Percentiles rank a stretch among this genome's conserved stretches.
These are phyloP conservation scores for Allygus modestus DNA, from an alignment of 2,888 invertebrate genomes.

Conservation along the genomic window DNA sequence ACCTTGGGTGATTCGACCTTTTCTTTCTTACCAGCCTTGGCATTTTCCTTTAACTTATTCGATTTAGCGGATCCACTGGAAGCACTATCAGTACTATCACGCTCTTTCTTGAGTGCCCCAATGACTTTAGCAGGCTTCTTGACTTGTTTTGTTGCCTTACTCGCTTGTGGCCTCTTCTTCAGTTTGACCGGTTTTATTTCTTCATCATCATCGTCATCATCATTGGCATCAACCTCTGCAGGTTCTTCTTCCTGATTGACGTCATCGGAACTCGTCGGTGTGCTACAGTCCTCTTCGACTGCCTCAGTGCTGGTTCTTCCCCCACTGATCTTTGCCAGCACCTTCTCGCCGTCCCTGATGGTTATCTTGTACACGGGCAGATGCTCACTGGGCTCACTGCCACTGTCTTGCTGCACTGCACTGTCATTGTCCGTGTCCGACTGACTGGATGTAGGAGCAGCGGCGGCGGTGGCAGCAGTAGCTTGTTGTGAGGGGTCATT, in stretches of 20 bases:
- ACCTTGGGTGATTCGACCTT: conserved; percentile 21
- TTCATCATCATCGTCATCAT: conserved; percentile 42
- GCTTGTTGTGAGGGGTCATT: conserved; percentile 71
- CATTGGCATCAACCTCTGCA: neutral
- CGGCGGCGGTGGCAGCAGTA: neutral
- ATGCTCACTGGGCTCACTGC: conserved; percentile 28
- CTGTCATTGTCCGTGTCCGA: conserved; percentile 39
- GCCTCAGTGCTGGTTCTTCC: conserved; percentile 64
- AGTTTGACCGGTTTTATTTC: conserved; percentile 58
- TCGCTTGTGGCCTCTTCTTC: conserved; percentile 50
- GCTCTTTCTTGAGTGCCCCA: conserved; percentile 19
- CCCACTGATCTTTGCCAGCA: conserved; percentile 78
- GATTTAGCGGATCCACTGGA: conserved; percentile 18
- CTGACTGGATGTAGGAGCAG: conserved; percentile 62
- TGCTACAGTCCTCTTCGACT: conserved; percentile 18
- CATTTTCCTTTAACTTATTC: conserved; percentile 25
- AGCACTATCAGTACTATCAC: conserved; percentile 56
- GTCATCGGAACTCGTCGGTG: conserved; percentile 22
- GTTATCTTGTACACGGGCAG: conserved; percentile 80
- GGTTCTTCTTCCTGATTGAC: conserved; percentile 37
- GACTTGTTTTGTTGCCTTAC: neutral
- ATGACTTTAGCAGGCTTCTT: conserved; percentile 48
- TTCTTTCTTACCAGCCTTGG: conserved; percentile 33
- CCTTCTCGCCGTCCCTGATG: conserved; percentile 85
- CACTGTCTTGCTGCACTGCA: conserved; percentile 5